phyloP scores from a whole-genome alignment of 2,797 vertebrate species.

The Eulemur coronatus region DNA sequence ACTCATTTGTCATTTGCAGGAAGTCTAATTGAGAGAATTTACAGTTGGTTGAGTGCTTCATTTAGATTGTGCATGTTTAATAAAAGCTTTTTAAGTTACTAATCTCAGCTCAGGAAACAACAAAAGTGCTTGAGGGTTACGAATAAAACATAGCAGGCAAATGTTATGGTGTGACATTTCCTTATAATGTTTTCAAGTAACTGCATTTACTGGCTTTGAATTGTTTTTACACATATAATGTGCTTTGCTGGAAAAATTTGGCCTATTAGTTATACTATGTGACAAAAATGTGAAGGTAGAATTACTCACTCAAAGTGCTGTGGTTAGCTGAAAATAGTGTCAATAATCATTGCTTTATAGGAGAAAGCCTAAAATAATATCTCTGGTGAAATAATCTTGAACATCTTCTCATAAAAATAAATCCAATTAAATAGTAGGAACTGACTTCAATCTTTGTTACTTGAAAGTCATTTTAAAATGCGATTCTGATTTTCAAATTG shows the following conservation, averaged over 20 bases:
- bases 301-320: constrained; percentile 68
- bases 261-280: constrained; percentile 55
- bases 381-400: constrained; percentile 56
- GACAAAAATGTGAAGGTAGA: constrained; percentile 60
- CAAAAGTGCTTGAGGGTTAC: constrained; percentile 65
- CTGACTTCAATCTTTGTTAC: constrained; percentile 18
- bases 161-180: constrained; percentile 75
- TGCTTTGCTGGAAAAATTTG: constrained; percentile 61
- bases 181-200: constrained; percentile 69
- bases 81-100: constrained; percentile 76
- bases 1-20: constrained; percentile 67
- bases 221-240: constrained; percentile 67
- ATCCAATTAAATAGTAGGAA: constrained; percentile 59
- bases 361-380: constrained; percentile 66
- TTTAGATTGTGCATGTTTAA: constrained; percentile 75
- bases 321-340: constrained; percentile 66
- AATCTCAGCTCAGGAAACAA: constrained; percentile 72
- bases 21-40: constrained; percentile 77
- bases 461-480: constrained; percentile 43
- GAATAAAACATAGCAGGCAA: constrained; percentile 74
- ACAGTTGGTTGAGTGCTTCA: constrained; percentile 74
- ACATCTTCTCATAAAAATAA: constrained; percentile 59
- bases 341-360: constrained; percentile 63
- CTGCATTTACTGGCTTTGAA: constrained; percentile 62
- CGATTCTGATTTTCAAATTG: constrained; percentile 45